Conservation (phyloP, 2,888 invertebrate species). For the Toxonevra muliebris region DNA sequence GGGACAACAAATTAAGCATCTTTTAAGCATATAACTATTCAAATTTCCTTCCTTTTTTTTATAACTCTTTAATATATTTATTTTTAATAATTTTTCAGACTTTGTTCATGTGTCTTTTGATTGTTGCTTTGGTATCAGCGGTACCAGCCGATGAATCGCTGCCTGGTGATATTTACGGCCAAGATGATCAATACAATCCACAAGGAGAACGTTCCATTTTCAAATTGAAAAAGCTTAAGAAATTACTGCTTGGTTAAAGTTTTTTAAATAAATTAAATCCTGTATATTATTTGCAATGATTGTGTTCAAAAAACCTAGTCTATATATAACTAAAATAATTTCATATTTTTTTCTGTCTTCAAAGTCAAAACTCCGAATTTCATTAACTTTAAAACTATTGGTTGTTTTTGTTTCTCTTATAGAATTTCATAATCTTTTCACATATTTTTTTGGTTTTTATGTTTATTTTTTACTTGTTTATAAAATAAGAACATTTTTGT, state of each 20-base stretch:
- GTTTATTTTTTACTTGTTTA: neutral
- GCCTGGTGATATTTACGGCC: constrained; percentile 53
- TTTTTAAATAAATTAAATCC: neutral
- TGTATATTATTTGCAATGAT: neutral
- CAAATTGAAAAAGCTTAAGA: constrained; percentile 63
- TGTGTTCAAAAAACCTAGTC: constrained; percentile 3
- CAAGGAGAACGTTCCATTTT: constrained; percentile 59
- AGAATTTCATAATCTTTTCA: neutral
- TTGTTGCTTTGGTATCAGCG: constrained; percentile 54
- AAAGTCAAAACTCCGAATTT: neutral
- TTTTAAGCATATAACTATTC: neutral
- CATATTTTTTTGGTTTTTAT: neutral
- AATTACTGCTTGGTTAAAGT: constrained; percentile 58
- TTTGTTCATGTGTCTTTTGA: constrained; percentile 55
- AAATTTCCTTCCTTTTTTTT: constrained; percentile 16
- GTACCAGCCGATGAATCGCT: constrained; percentile 58
- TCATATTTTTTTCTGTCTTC: neutral
- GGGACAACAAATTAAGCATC: no score
- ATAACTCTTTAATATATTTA: neutral
- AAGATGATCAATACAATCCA: constrained; percentile 55
- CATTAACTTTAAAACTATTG: neutral
- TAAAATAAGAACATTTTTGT: neutral
- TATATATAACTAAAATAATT: neutral
- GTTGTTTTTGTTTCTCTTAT: neutral
- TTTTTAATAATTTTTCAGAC: constrained; percentile 52